Evolutionary conservation across 2,888 invertebrate genomes (phyloP).

Genomic region (Nematopogon swammerdamellus): DNA sequence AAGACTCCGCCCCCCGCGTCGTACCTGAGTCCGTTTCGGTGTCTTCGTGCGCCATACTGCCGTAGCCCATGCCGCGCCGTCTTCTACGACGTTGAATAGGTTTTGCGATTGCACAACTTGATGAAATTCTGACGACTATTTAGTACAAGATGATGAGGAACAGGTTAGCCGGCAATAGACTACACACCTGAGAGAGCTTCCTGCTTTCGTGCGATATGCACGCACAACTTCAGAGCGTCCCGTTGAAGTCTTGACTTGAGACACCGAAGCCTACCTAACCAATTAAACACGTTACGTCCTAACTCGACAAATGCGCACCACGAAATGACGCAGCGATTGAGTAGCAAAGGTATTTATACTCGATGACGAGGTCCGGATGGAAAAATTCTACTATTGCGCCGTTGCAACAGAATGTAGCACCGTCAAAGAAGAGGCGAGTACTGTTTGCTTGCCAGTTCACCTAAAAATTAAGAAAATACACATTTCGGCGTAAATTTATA

Average conservation of each 20-base stretch:
- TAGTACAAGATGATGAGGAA: background rate
- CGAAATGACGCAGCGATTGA: slow-evolving; percentile 47
- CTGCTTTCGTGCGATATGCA: too few relatives aligned
- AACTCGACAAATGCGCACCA: slow-evolving; percentile 43
- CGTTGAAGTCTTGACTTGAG: slow-evolving; percentile 24
- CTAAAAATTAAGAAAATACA: too few relatives aligned
- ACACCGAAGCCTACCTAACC: slow-evolving; percentile 31
- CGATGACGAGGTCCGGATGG: background rate
- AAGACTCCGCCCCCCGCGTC: slow-evolving; percentile 44
- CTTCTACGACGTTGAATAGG: too few relatives aligned
- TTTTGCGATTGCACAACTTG: too few relatives aligned
- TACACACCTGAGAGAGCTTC: background rate
- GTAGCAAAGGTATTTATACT: slow-evolving; percentile 1
- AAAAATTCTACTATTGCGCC: background rate
- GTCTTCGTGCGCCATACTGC: background rate
- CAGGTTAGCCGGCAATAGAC: background rate
- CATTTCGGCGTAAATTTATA: too few relatives aligned
- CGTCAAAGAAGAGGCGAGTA: background rate
- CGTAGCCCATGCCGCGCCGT: background rate
- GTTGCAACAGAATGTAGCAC: background rate
- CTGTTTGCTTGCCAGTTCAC: too few relatives aligned
- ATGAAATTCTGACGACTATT: too few relatives aligned
- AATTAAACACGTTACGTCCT: slow-evolving; percentile 29
- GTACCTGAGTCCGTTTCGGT: background rate
- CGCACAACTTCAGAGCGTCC: too few relatives aligned